phyloP scores from a whole-genome alignment of 2,797 vertebrate species.

The Hipposideros larvatus region DNA sequence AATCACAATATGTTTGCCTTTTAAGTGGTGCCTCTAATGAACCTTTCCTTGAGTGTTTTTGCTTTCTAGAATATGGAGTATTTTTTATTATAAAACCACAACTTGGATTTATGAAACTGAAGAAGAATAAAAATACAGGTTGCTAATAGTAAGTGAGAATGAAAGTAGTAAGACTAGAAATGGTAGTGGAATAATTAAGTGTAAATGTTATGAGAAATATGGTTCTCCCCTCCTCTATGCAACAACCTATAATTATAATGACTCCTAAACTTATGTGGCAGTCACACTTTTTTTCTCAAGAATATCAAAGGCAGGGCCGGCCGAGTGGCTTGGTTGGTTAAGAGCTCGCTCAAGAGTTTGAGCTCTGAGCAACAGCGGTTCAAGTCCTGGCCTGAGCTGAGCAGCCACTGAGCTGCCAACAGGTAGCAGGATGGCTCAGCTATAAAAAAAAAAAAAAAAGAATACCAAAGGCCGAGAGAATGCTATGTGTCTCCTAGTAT shows the following conservation, averaged over 20 bases:
- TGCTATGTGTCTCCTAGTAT: not conserved
- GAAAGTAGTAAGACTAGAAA: not conserved
- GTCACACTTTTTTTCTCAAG: not conserved
- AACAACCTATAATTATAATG: not conserved
- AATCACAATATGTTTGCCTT: conserved; percentile 2
- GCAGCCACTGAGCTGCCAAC: too few species aligned
- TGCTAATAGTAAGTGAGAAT: not conserved
- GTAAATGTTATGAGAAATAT: not conserved
- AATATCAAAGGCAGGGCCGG: not conserved
- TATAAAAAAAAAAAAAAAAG: not conserved
- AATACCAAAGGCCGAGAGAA: conserved; percentile 41
- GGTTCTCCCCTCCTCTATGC: not conserved
- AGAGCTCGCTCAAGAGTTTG: too few species aligned
- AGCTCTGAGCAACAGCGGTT: too few species aligned
- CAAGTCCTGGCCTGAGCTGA: too few species aligned
- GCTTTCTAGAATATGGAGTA: conserved; percentile 2
- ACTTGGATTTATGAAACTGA: conserved; percentile 34
- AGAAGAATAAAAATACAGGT: not conserved
- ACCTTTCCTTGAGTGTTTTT: conserved; percentile 3
- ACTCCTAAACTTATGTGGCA: not conserved
- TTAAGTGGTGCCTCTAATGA: not conserved
- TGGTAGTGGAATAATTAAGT: not conserved
- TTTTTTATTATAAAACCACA: conserved; percentile 50
- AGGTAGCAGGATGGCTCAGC: too few species aligned
- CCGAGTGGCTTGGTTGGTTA: too few species aligned